Percentiles rank a stretch among this genome's conserved stretches.
These are phyloP conservation scores for Arctocebus calabarensis DNA, from an alignment of 2,797 vertebrate genomes.

Conservation along the genomic window DNA sequence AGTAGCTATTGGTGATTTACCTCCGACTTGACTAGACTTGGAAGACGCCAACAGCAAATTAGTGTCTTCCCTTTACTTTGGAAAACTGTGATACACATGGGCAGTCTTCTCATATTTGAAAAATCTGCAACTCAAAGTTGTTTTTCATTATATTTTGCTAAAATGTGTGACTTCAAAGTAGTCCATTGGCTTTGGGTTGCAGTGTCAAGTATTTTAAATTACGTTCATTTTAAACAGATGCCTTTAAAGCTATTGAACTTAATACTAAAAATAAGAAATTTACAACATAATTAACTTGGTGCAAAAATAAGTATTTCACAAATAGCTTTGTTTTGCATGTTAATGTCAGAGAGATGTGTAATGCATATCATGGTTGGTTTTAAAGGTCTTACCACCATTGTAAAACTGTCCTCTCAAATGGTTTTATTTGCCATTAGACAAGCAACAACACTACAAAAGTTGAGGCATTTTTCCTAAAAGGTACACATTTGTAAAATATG, in stretches of 20 bases:
- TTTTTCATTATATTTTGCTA: neutral
- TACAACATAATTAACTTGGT: constrained; percentile 53
- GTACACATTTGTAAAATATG: constrained; percentile 23
- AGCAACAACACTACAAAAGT: constrained; percentile 74
- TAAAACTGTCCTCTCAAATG: neutral
- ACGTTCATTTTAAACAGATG: constrained; percentile 57
- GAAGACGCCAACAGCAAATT: neutral
- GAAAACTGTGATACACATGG: constrained; percentile 2
- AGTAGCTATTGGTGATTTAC: constrained; percentile 83
- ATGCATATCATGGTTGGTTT: neutral
- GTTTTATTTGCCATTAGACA: neutral
- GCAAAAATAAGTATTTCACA: neutral
- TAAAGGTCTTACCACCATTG: neutral
- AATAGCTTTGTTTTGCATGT: neutral
- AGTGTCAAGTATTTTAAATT: constrained; percentile 61
- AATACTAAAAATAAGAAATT: neutral
- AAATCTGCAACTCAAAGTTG: neutral
- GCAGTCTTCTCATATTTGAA: neutral
- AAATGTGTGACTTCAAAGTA: constrained; percentile 48
- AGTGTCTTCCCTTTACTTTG: constrained; percentile 17
- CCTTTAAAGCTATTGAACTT: constrained; percentile 43
- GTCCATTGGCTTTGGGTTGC: neutral
- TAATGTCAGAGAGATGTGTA: neutral
- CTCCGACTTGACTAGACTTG: neutral
- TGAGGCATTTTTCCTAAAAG: constrained; percentile 14